Conservation (phyloP, 2,113 vertebrate genomes). For the Rhynchomys soricoides region DNA sequence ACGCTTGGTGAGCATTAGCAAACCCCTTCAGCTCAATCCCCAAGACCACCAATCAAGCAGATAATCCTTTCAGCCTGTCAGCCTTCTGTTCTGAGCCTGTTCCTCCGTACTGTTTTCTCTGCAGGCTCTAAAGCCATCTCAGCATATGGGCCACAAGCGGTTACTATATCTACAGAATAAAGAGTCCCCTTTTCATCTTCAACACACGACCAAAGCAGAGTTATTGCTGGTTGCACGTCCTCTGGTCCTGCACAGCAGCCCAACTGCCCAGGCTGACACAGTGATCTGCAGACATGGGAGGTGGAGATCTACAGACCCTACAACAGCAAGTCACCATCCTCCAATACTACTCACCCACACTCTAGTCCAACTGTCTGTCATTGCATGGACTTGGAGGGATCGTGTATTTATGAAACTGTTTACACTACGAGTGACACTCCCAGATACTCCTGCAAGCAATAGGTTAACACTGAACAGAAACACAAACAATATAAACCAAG, state of each 20-base stretch:
- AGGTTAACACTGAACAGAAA: too few species aligned
- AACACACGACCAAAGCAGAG: rapidly evolving
- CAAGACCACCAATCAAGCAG: background rate
- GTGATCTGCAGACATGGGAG: background rate
- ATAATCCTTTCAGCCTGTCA: background rate
- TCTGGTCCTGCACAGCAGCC: background rate
- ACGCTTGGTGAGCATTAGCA: background rate
- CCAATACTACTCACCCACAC: rapidly evolving
- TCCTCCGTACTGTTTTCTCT: background rate
- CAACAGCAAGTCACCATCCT: background rate
- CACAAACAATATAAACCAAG: background rate
- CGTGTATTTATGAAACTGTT: rapidly evolving
- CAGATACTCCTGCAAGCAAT: background rate
- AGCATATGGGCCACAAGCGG: background rate
- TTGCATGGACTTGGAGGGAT: background rate
- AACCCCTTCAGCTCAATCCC: background rate
- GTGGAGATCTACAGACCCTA: rapidly evolving
- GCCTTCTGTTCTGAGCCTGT: background rate
- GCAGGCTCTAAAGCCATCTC: background rate
- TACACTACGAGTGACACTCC: rapidly evolving
- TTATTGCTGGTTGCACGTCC: rapidly evolving
- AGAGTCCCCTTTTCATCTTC: background rate
- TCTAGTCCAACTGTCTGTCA: rapidly evolving
- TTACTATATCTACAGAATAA: background rate
- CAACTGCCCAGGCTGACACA: background rate